Evolutionary conservation across 2,113 vertebrate genomes (phyloP).

Genomic region (Dasyprocta punctata): DNA sequence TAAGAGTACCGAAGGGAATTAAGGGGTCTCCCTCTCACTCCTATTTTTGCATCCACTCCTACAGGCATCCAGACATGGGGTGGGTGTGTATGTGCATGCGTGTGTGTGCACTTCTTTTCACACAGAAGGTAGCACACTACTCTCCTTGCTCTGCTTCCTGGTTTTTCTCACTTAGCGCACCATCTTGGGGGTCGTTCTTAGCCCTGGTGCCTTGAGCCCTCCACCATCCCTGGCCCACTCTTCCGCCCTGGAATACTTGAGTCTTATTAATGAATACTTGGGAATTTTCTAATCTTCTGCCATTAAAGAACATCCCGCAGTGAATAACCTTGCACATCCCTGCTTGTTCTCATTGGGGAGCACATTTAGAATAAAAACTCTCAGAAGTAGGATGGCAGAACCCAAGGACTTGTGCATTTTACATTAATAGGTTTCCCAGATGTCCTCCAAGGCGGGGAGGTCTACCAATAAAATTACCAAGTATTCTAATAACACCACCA

Average conservation of each 20-base stretch:
- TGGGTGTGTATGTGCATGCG: too few relatives aligned
- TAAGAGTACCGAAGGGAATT: too few relatives aligned
- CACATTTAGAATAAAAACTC: neutral
- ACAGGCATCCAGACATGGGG: neutral
- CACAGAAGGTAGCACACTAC: neutral
- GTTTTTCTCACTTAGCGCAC: neutral
- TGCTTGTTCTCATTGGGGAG: neutral
- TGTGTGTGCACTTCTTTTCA: neutral
- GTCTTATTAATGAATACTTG: neutral
- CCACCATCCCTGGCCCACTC: neutral
- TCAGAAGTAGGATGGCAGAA: neutral
- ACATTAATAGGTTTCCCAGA: neutral
- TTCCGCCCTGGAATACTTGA: neutral
- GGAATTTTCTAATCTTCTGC: neutral
- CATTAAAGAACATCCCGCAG: neutral
- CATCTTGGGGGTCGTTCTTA: neutral
- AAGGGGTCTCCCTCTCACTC: neutral
- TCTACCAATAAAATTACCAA: neutral
- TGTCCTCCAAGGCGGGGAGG: neutral
- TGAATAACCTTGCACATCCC: neutral
- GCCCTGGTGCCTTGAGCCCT: neutral
- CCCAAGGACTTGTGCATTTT: neutral
- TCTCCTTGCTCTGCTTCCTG: neutral
- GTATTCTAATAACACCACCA: slow-evolving; percentile 6
- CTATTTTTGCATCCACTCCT: neutral